phyloP scores from a whole-genome alignment of 2,113 vertebrate genomes.

The Parotia lawesii region DNA sequence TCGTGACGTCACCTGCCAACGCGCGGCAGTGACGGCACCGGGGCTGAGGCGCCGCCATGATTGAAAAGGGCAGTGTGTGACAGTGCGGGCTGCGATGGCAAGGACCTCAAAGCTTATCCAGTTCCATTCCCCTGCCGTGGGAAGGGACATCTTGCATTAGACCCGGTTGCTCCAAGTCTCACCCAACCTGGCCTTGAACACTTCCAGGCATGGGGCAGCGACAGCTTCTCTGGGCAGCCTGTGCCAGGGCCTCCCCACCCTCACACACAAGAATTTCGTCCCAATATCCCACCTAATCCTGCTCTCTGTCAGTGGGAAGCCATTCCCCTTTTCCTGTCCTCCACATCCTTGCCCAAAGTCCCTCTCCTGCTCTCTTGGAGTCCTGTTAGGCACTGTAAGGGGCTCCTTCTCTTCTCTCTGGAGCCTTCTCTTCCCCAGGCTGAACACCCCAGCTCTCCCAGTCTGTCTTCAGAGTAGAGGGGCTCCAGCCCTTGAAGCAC shows the following conservation, averaged over 20 bases:
- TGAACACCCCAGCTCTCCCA: not conserved
- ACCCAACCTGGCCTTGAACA: not conserved
- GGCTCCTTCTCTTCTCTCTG: no score
- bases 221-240: accelerated
- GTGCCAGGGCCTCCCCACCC: accelerated
- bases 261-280: not conserved
- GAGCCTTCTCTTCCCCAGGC: not conserved
- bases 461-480: no score
- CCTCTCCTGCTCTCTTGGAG: not conserved
- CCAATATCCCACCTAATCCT: not conserved
- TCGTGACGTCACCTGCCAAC: accelerated
- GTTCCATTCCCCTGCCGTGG: not conserved
- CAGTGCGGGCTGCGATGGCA: accelerated
- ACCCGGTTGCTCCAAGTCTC: not conserved
- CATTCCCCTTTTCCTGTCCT: not conserved
- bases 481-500: not conserved
- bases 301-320: not conserved
- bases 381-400: not conserved
- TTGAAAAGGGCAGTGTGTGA: accelerated
- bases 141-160: not conserved
- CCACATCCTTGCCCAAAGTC: not conserved
- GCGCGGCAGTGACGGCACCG: accelerated
- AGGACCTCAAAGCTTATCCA: accelerated
- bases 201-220: not conserved
- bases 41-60: accelerated